Evolutionary conservation across 2,113 vertebrate species (phyloP), one percentile per base, ranked within the genome.

Genomic region (Pitta sordida): DNA sequence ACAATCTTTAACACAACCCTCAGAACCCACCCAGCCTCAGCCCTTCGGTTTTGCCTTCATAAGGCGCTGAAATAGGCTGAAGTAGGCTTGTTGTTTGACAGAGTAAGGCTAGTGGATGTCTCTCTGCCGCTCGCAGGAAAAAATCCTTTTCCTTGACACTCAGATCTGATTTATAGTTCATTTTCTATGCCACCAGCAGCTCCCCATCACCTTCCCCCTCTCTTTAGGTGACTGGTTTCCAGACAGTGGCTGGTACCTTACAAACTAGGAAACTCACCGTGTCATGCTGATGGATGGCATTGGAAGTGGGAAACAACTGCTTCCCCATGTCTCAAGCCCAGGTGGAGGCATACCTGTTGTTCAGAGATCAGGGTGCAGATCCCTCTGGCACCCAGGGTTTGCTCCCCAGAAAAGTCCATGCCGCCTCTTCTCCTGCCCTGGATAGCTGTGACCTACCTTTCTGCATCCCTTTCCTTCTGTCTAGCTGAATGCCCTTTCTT

Each of bases 291-390:
- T 62, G 81, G 51, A n/a, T 48, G 67, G 26, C 0, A 0, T 7
- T 39, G 21, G 37, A 89, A 30, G 34, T 30, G 67, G 51, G 60
- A 73, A 92, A 53, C 0, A 0, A 55, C 1, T 4, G 32, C 21
- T 85, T 65, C 5, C 39, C 34, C 2, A 0, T 3, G 5, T 19
- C 37, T 30, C 53, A 39, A 46, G 59, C 59, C 56, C 13, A 10
- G 27, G 16, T 4, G 1, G 41, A 58, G 55, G 11, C 16, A 12
- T 7, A 13, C 29, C 41, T 79, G 39, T 27, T 0, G 0, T 24
- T 67, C 2, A 6, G 63, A 84, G 34, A 13, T 15, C 3, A 6
- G 27, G 21, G 17, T 69, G 49, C 29, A 86, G 63, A 49, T 24
- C 10, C 10, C 24, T 27, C 17, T 3, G 4, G 56, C 17, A 58